Evolutionary conservation across 64 coral and sea anemone genomes (phyloP).

Genomic region (Montipora capricornis): DNA sequence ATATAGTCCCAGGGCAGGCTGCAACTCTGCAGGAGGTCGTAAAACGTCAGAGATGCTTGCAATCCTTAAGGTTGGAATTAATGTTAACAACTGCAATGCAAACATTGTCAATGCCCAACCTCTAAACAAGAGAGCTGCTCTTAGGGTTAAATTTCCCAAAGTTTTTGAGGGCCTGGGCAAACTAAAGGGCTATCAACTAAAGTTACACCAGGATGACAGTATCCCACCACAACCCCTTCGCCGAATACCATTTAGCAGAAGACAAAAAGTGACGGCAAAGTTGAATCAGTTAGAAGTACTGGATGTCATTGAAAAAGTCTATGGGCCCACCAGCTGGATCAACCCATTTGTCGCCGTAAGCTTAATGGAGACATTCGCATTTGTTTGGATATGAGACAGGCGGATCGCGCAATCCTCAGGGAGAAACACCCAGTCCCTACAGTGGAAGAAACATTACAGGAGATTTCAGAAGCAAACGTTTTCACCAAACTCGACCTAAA

Average conservation of each 20-base stretch:
- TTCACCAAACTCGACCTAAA: slow-evolving; percentile 60
- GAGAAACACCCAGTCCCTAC: slow-evolving; percentile 34
- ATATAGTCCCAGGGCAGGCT: slow-evolving; percentile 44
- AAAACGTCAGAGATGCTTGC: slow-evolving; percentile 22
- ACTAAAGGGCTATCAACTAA: slow-evolving; percentile 44
- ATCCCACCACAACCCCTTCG: slow-evolving; percentile 17
- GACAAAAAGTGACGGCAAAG: slow-evolving; percentile 26
- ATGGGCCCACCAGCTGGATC: slow-evolving; percentile 40
- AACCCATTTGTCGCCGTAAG: slow-evolving; percentile 25
- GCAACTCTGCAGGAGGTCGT: slow-evolving; percentile 45
- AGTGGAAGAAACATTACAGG: slow-evolving; percentile 54
- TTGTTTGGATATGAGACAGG: slow-evolving; percentile 55
- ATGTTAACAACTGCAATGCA: not conserved
- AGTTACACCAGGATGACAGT: slow-evolving; percentile 60
- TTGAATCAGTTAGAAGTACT: slow-evolving; percentile 16
- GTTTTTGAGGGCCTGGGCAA: slow-evolving; percentile 60
- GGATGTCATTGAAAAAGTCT: slow-evolving; percentile 44
- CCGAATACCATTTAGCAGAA: slow-evolving; percentile 30
- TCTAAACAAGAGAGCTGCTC: slow-evolving; percentile 20
- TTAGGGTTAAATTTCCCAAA: slow-evolving; percentile 24
- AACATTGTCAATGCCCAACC: not conserved
- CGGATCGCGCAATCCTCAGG: slow-evolving; percentile 36
- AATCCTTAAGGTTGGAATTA: not conserved
- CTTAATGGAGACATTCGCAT: slow-evolving; percentile 34
- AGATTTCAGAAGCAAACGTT: slow-evolving; percentile 28